Conservation (phyloP, 2,888 invertebrate genomes). For the Torymus tubicola region DNA sequence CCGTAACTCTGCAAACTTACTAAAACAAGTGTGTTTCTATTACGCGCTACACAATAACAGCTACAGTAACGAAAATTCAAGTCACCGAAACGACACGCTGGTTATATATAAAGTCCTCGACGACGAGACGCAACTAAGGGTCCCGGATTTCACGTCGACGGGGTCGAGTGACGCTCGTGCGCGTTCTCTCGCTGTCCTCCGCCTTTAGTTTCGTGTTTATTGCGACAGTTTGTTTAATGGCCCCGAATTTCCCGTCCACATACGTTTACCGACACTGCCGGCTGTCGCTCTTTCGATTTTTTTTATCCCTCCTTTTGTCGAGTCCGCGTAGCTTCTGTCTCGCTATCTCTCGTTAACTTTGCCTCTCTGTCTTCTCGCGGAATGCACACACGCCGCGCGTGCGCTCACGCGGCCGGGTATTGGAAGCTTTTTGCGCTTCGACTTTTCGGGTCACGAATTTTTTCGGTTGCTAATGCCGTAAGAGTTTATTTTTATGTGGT, state of each 20-base stretch:
- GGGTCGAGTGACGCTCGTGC: slow-evolving; percentile 2
- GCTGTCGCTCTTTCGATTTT: slow-evolving; percentile 17
- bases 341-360: background rate
- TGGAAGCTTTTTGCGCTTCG: background rate
- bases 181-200: slow-evolving; percentile 12
- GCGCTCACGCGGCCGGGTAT: background rate
- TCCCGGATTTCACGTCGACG: slow-evolving; percentile 40
- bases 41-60: background rate
- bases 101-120: slow-evolving; percentile 23
- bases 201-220: slow-evolving; percentile 49
- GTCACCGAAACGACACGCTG: background rate
- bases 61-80: slow-evolving; percentile 18
- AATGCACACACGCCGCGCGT: background rate
- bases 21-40: too few relatives aligned
- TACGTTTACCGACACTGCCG: slow-evolving; percentile 22
- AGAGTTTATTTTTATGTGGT: too few relatives aligned
- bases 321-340: too few relatives aligned
- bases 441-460: background rate
- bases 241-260: slow-evolving; percentile 42
- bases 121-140: slow-evolving; percentile 28
- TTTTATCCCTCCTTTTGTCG: background rate
- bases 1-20: too few relatives aligned
- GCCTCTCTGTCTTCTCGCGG: background rate
- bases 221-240: slow-evolving; percentile 52
- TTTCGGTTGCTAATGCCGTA: background rate